Base-by-base conservation (phyloP, 2,888 invertebrate species). In the Stenotaenia linearis region DNA sequence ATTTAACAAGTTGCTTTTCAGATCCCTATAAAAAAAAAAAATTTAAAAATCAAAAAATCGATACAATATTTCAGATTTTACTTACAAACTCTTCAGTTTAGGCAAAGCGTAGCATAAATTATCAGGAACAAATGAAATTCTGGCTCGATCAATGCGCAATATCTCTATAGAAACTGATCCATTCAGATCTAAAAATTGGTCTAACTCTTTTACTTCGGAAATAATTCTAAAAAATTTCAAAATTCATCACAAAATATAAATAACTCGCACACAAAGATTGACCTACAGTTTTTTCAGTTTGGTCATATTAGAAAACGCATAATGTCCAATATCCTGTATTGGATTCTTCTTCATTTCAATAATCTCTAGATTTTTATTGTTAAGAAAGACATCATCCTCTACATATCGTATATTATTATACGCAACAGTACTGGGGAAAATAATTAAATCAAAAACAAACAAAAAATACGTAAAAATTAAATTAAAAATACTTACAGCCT, bases 291-390 rank as follows among this genome's bases (percentile, higher is more conserved):
- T 92, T 84, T 91, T 90, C 75, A 95, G 91, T 86, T 89, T 90
- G 82, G 93, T 91, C 85, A 96, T 91, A 85, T 91, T 90, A 4
- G 90, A 89, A 85, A 95, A 92, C 77, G 94, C 92, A 83, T 89
- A 89, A 35, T 89, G 87, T 84, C 92, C 92, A 80, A 94, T 90
- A 80, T 89, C 90, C 74, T 89, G 87, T 79, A 95, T 89, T 30
- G 95, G 94, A 89, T 96, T 96, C 82, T 92, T 94, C 83, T 93
- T 91, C 83, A 97, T 89, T 85, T 95, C 94, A 56, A 97, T 21
- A 61, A 32, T 1, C 18, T 30, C 61, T 28, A 78, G 15, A n/a
- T 78, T 56, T 28, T 28, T 28, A 37, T 30, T 78, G 15, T 69
- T n/a, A 9, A 15, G 9, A 21, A 78, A 78, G 9, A 30, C 21